Evolutionary conservation across 2,113 vertebrate species (phyloP).

Genomic region (Synodontis membranacea): DNA sequence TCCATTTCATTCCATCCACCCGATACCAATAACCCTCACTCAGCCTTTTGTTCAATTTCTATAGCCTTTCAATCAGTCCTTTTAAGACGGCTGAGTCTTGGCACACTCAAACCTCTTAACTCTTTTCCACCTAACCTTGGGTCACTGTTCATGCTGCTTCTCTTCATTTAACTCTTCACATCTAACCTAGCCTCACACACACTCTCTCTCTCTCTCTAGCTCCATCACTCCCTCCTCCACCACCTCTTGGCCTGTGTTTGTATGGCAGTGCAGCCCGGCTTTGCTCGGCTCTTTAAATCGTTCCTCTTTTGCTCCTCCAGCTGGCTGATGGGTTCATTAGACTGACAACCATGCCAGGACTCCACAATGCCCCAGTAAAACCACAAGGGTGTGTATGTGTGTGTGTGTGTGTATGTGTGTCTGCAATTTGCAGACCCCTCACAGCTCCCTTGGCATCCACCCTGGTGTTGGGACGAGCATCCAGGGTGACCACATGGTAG

Average conservation of each 20-base stretch:
- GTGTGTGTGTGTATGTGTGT: slow-evolving; percentile 64
- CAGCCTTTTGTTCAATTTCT: slow-evolving; percentile 17
- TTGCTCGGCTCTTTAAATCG: slow-evolving; percentile 46
- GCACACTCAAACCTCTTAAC: slow-evolving; percentile 15
- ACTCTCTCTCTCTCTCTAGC: background rate
- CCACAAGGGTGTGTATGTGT: slow-evolving; percentile 63
- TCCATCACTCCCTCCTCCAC: slow-evolving; percentile 23
- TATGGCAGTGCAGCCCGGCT: slow-evolving; percentile 28
- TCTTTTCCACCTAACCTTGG: slow-evolving; percentile 4
- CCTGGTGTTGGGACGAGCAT: slow-evolving; percentile 26
- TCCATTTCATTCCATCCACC: background rate
- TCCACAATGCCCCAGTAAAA: slow-evolving; percentile 58
- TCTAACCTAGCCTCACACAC: slow-evolving; percentile 17
- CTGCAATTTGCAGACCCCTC: slow-evolving; percentile 62
- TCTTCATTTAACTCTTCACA: slow-evolving; percentile 36
- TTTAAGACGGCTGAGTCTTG: background rate
- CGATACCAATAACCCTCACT: slow-evolving; percentile 7
- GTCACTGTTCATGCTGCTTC: slow-evolving; percentile 29
- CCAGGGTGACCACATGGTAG: slow-evolving; percentile 48
- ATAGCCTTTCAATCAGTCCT: slow-evolving; percentile 23
- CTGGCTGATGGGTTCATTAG: slow-evolving; percentile 80
- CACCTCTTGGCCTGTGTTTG: slow-evolving; percentile 44
- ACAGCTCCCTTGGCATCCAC: slow-evolving; percentile 48
- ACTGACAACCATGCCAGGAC: slow-evolving; percentile 71
- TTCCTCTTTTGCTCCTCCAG: slow-evolving; percentile 69